These are phyloP conservation scores for Nomada lathburiana DNA, from an alignment of 2,888 invertebrate species.

Conservation along the genomic window DNA sequence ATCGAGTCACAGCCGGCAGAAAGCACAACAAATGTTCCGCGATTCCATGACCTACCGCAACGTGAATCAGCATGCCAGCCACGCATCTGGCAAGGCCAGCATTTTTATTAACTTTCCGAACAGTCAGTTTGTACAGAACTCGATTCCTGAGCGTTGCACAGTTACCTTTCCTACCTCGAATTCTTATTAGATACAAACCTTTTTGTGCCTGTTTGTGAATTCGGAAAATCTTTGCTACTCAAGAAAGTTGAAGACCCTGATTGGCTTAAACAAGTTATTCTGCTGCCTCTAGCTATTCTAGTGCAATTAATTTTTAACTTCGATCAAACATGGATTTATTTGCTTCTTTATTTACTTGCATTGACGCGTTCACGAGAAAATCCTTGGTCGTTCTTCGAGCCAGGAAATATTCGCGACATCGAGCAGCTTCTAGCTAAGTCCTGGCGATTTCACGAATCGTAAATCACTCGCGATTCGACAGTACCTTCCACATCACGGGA, in stretches of 20 bases:
- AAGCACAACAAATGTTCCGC: conserved; percentile 48
- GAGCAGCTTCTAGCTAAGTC: conserved; percentile 24
- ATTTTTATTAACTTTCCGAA: conserved; percentile 59
- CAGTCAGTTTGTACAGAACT: conserved; percentile 20
- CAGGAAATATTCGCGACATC: conserved; percentile 18
- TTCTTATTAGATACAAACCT: background rate
- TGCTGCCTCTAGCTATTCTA: too few species aligned
- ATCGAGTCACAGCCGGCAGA: conserved; percentile 48
- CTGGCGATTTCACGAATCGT: conserved; percentile 39
- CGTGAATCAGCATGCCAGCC: conserved; percentile 46
- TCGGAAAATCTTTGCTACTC: background rate
- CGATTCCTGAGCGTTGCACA: conserved; percentile 6
- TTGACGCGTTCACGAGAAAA: conserved; percentile 10
- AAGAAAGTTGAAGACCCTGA: background rate
- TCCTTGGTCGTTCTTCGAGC: conserved; percentile 30
- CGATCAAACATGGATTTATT: too few species aligned
- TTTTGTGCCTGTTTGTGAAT: background rate
- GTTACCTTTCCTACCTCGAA: background rate
- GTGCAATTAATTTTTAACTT: too few species aligned
- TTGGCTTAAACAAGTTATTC: background rate
- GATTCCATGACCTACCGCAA: conserved; percentile 45
- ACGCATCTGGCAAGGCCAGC: conserved; percentile 42
- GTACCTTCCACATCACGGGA: conserved; percentile 42
- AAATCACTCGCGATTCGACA: conserved; percentile 45
- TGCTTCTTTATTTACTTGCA: too few species aligned